These are phyloP conservation scores for Notodonta dromedarius DNA, from an alignment of 2,888 invertebrate genomes.

Conservation along the genomic window DNA sequence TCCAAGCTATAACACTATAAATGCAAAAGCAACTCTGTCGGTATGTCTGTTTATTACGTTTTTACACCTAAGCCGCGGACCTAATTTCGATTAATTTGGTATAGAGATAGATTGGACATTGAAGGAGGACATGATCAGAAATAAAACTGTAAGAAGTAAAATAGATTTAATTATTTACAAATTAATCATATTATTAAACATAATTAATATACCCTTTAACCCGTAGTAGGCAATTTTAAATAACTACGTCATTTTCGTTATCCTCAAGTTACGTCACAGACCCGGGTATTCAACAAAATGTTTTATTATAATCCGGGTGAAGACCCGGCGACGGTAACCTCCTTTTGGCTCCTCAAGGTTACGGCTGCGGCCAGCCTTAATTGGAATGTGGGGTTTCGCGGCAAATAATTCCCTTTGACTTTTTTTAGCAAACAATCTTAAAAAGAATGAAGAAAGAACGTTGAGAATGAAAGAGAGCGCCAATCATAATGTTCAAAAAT, in stretches of 20 bases:
- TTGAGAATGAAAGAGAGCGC: neutral
- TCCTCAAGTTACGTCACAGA: conserved; percentile 34
- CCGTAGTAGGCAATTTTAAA: conserved; percentile 11
- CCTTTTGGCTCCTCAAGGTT: conserved; percentile 25
- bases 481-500: neutral
- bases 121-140: too few relatives aligned
- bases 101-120: too few relatives aligned
- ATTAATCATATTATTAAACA: too few relatives aligned
- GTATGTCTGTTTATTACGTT: too few relatives aligned
- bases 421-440: conserved; percentile 27
- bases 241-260: conserved; percentile 21
- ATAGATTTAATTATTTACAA: too few relatives aligned
- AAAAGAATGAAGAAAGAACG: conserved; percentile 8
- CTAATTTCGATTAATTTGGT: too few relatives aligned
- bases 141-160: too few relatives aligned
- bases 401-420: conserved; percentile 28
- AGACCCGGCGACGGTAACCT: conserved; percentile 27
- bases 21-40: too few relatives aligned
- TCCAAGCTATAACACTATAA: too few relatives aligned
- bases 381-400: conserved; percentile 30
- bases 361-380: conserved; percentile 26
- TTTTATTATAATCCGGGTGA: conserved; percentile 45
- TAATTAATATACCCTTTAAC: too few relatives aligned
- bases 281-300: conserved; percentile 41
- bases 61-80: too few relatives aligned